phyloP scores from a whole-genome alignment of 53 echinoderm and acorn worm species.

The Apostichopus leukothele region DNA sequence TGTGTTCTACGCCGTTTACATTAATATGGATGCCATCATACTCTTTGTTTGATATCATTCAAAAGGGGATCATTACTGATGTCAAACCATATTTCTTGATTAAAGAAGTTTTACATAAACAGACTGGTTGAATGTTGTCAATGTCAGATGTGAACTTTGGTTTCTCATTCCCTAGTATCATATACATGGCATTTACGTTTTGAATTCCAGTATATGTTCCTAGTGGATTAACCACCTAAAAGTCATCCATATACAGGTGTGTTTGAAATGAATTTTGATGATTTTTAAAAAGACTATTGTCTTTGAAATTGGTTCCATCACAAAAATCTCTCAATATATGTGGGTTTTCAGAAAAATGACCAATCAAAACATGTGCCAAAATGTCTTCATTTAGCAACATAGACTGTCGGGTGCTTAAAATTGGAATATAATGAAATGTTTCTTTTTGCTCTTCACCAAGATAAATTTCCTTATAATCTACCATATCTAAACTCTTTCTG shows the following conservation, averaged over 20 bases:
- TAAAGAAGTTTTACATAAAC: conserved; percentile 17
- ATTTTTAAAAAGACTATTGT: not conserved
- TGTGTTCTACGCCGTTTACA: conserved; percentile 31
- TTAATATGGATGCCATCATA: not conserved
- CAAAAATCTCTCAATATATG: conserved; percentile 20
- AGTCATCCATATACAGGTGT: conserved; percentile 30
- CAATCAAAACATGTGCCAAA: conserved; percentile 16
- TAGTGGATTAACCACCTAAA: conserved; percentile 14
- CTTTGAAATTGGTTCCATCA: conserved; percentile 8
- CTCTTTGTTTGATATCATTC: conserved; percentile 3
- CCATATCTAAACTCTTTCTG: conserved; percentile 1
- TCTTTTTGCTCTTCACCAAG: not conserved
- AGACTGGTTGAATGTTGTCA: conserved; percentile 23
- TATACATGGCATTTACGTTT: conserved; percentile 11
- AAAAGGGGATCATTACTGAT: conserved; percentile 4
- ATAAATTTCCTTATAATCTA: not conserved
- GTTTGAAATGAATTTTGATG: conserved; percentile 3
- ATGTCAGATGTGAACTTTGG: conserved; percentile 12
- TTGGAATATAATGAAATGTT: not conserved
- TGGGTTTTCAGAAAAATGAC: not conserved
- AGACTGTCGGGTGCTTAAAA: conserved; percentile 3
- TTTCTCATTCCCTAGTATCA: conserved; percentile 2
- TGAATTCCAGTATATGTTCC: not conserved
- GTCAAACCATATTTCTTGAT: conserved; percentile 32
- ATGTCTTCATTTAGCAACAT: conserved; percentile 10